Percentiles rank a stretch among this genome's conserved stretches.
Evolutionary conservation across 2,888 invertebrate genomes (phyloP).

Genomic region (Dicycla oo): DNA sequence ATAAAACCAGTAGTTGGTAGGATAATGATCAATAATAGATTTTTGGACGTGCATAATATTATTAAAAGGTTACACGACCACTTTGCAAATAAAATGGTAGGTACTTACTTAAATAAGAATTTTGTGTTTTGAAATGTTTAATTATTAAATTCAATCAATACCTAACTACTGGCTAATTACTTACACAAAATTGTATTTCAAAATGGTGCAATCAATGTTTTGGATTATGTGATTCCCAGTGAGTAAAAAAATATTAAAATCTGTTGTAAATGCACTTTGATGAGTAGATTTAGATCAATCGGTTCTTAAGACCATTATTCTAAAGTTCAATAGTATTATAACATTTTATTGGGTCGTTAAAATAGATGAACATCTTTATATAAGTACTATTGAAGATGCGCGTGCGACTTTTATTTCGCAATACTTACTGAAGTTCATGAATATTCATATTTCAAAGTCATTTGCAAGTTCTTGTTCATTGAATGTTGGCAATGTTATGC

Average conservation of each 20-base stretch:
- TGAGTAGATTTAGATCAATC: constrained; percentile 39
- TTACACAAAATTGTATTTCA: constrained; percentile 16
- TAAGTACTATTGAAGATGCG: constrained; percentile 13
- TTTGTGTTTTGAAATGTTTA: constrained; percentile 9
- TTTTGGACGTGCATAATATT: constrained; percentile 19
- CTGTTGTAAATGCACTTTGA: constrained; percentile 19
- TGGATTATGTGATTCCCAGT: not conserved
- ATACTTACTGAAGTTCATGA: constrained; percentile 20
- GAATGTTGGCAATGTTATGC: not conserved
- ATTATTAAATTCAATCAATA: not conserved
- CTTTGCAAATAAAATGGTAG: not conserved
- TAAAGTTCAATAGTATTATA: constrained; percentile 59
- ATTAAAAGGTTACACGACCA: constrained; percentile 8
- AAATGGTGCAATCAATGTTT: constrained; percentile 16
- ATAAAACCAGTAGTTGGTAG: constrained; percentile 5
- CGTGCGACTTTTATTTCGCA: constrained; percentile 28
- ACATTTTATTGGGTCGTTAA: constrained; percentile 55
- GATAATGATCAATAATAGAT: not conserved
- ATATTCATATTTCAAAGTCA: too few species aligned
- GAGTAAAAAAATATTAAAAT: constrained; percentile 18
- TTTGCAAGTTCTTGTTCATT: not conserved
- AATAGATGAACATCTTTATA: constrained; percentile 28
- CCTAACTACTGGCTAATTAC: not conserved
- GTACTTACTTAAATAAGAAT: not conserved
- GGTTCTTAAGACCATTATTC: constrained; percentile 24